These are phyloP conservation scores for Exaiptasia diaphana DNA, from an alignment of 64 coral and sea anemone genomes.

Conservation along the genomic window DNA sequence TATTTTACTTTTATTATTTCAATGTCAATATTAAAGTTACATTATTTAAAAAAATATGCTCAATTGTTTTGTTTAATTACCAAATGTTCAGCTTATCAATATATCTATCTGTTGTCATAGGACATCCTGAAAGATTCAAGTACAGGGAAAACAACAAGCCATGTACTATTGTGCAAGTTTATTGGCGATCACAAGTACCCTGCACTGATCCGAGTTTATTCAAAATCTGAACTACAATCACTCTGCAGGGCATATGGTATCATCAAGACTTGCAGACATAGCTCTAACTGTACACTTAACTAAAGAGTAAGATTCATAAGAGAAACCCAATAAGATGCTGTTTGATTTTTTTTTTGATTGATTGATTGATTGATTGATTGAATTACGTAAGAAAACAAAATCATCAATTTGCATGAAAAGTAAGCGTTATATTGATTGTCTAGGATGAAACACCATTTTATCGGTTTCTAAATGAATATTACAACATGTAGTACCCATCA, in stretches of 20 bases:
- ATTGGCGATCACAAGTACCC: neutral
- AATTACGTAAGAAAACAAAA: neutral
- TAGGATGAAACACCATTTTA: neutral
- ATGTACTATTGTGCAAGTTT: neutral
- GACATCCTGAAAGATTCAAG: neutral
- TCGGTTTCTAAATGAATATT: neutral
- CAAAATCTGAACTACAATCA: neutral
- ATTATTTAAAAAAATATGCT: no score
- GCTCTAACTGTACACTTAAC: neutral
- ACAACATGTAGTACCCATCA: no score
- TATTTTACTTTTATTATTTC: no score
- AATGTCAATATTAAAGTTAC: no score
- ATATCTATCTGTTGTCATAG: no score
- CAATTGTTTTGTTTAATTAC: no score
- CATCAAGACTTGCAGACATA: neutral
- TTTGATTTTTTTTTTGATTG: neutral
- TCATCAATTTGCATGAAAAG: neutral
- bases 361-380: neutral
- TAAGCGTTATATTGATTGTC: neutral
- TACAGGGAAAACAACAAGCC: neutral
- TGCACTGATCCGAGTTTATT: neutral
- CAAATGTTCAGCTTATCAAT: no score
- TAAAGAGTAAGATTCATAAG: neutral
- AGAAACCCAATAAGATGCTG: neutral
- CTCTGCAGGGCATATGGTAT: neutral